Conservation (phyloP, 2,113 vertebrate genomes). For the Chionomys nivalis region DNA sequence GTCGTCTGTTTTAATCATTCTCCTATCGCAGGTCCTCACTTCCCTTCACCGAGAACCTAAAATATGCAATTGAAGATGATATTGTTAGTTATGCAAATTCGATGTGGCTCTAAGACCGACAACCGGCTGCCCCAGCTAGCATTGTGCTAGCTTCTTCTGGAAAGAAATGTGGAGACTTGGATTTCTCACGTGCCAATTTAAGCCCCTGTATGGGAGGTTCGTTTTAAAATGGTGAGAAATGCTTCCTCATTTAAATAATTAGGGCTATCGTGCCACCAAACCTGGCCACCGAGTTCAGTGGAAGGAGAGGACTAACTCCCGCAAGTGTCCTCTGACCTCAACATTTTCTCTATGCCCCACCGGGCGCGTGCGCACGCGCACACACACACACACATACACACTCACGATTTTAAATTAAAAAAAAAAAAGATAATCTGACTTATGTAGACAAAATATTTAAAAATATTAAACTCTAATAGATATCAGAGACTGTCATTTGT, state of each 20-base stretch:
- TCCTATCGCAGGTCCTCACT: background rate
- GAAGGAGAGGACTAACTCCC: background rate
- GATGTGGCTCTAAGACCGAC: background rate
- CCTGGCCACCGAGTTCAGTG: background rate
- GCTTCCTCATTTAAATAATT: slow-evolving; percentile 42
- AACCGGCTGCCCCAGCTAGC: background rate
- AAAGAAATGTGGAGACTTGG: background rate
- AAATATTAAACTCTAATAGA: background rate
- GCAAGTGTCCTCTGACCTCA: background rate
- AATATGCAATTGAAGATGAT: background rate
- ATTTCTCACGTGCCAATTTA: background rate
- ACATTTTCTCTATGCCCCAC: background rate
- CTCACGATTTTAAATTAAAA: background rate
- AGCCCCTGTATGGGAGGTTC: background rate
- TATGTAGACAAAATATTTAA: slow-evolving; percentile 20
- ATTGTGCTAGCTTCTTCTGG: background rate
- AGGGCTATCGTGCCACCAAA: background rate
- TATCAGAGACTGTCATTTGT: background rate
- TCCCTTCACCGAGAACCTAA: background rate
- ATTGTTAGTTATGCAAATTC: background rate
- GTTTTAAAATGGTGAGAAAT: slow-evolving; percentile 12
- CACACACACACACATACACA: background rate
- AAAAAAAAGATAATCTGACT: background rate
- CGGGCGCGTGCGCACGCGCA: background rate
- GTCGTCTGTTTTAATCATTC: background rate